These are phyloP conservation scores for Microtus montanus DNA, from an alignment of 2,113 vertebrate genomes.

Conservation along the genomic window DNA sequence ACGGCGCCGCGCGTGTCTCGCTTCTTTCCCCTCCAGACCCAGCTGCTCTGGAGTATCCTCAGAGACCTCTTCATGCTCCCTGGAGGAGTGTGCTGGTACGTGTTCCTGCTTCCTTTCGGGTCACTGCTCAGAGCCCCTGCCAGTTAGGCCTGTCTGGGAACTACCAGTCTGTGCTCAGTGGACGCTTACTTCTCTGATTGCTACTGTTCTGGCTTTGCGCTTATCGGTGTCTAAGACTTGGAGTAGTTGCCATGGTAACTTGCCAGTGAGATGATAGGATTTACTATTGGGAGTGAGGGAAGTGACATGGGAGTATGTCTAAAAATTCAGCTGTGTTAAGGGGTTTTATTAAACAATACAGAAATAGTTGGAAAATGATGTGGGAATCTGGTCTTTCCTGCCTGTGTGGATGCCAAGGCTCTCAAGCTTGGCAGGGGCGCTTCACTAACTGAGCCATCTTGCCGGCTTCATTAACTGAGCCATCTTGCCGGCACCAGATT, in stretches of 20 bases:
- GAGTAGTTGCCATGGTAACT: background rate
- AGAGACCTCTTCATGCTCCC: slow-evolving; percentile 93
- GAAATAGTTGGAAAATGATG: background rate
- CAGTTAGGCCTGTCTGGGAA: too few species aligned
- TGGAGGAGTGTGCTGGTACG: slow-evolving; percentile 93
- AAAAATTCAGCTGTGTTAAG: background rate
- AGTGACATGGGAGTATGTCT: background rate
- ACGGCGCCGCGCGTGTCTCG: slow-evolving; percentile 90
- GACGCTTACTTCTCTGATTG: background rate
- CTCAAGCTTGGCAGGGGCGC: background rate
- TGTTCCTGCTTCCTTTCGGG: slow-evolving; percentile 29
- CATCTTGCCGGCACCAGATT: background rate
- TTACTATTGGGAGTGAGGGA: background rate
- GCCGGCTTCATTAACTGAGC: too few species aligned
- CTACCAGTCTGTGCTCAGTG: background rate
- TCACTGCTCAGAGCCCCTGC: background rate
- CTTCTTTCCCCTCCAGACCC: slow-evolving; percentile 85
- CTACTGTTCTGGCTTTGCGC: background rate
- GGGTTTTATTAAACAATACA: slow-evolving; percentile 9
- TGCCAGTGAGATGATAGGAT: background rate
- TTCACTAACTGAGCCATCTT: background rate
- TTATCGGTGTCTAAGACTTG: background rate
- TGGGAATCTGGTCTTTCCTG: background rate
- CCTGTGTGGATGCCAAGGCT: background rate
- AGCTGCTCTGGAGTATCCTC: slow-evolving; percentile 88